Evolutionary conservation across 2,797 vertebrate genomes (phyloP).

Genomic region (Erpetoichthys calabaricus): DNA sequence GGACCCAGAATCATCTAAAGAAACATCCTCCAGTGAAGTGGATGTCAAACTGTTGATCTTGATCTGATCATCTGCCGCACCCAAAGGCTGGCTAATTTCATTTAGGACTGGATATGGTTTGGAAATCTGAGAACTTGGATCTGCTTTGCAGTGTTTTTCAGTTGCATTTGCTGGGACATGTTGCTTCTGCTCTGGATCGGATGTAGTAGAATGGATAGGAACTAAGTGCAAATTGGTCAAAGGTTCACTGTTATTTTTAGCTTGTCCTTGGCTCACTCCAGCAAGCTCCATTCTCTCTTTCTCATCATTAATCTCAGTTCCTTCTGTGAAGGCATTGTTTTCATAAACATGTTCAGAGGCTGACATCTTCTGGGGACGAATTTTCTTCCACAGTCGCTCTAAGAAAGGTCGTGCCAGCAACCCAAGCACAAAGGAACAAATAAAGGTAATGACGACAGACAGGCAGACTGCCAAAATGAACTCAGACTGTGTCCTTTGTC

Average conservation of each 20-base stretch:
- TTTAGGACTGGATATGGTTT: background rate
- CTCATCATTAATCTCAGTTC: slow-evolving; percentile 18
- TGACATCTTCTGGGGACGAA: slow-evolving; percentile 25
- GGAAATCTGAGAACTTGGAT: background rate
- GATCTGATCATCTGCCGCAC: background rate
- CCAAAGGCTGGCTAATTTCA: background rate
- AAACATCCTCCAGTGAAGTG: no score
- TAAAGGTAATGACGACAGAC: slow-evolving; percentile 68
- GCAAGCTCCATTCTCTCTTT: slow-evolving; percentile 29
- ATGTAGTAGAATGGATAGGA: slow-evolving; percentile 14
- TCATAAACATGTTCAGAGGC: slow-evolving; percentile 28
- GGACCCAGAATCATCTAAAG: no score
- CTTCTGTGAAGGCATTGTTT: slow-evolving; percentile 52
- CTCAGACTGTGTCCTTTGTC: slow-evolving; percentile 19
- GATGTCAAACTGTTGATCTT: no score
- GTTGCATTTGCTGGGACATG: slow-evolving; percentile 9
- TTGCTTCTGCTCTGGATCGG: slow-evolving; percentile 21
- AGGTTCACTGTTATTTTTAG: slow-evolving; percentile 19
- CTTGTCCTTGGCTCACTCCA: slow-evolving; percentile 19
- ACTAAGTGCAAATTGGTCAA: slow-evolving; percentile 35
- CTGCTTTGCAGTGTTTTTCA: no score
- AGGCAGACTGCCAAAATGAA: slow-evolving; percentile 61
- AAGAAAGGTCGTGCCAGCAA: slow-evolving; percentile 60
- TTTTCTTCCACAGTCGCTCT: slow-evolving; percentile 42
- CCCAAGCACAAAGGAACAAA: slow-evolving; percentile 71